These are phyloP conservation scores for Alosa sapidissima DNA, from an alignment of 2,797 vertebrate genomes.

Conservation along the genomic window DNA sequence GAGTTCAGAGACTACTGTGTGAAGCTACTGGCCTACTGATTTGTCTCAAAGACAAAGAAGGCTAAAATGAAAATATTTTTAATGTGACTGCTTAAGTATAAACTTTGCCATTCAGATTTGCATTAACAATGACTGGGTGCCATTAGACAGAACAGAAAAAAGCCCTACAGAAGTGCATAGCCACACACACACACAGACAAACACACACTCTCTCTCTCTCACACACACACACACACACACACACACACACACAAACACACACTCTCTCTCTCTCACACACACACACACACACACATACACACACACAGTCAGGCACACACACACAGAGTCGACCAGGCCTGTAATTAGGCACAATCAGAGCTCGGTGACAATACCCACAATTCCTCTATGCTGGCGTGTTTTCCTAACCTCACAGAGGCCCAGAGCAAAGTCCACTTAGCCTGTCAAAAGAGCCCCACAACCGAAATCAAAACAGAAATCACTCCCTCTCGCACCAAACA, in stretches of 20 bases:
- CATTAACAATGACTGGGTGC: neutral
- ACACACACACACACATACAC: constrained; percentile 23
- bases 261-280: neutral
- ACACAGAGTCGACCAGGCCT: constrained; percentile 74
- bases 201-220: too few relatives aligned
- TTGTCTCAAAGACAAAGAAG: neutral
- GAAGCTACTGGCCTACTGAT: neutral
- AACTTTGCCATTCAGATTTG: neutral
- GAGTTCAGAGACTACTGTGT: neutral
- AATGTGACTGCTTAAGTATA: neutral
- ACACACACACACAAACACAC: constrained; percentile 25
- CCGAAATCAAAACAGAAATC: constrained; percentile 98
- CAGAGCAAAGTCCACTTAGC: constrained; percentile 96
- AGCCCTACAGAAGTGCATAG: neutral
- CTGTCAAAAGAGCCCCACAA: constrained; percentile 91
- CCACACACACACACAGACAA: constrained; percentile 17
- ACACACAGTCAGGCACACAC: constrained; percentile 52
- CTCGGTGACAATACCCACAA: constrained; percentile 90
- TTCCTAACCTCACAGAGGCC: constrained; percentile 91
- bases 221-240: neutral
- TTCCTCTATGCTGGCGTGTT: constrained; percentile 84
- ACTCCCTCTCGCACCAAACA: constrained; percentile 91
- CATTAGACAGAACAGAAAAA: constrained; percentile 4
- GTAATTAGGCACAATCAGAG: constrained; percentile 94
- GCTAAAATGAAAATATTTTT: neutral